Base-by-base conservation (phyloP, 1,140 invertebrate genomes). In the Macrobrachium rosenbergii region DNA sequence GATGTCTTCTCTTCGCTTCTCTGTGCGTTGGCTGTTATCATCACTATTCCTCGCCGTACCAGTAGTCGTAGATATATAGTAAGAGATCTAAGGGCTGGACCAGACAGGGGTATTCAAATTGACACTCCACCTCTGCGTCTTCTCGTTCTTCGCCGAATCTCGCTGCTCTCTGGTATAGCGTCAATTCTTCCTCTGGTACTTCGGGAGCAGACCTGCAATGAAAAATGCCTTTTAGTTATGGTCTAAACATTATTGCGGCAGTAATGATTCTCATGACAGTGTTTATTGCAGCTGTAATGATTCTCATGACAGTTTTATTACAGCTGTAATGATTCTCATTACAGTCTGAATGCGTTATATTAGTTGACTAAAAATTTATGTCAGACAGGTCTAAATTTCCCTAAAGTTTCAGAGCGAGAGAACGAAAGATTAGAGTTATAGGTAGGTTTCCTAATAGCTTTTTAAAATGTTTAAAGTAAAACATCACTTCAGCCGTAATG, bases 21-120 rank as follows among this genome's bases (percentile, higher is more conserved):
- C 52, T 52, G 52, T 52, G 52, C 0, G 7, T 52, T 10, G 12
- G 52, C 52, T 52, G 52, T 2, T 5, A 52, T 8, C 12, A 12
- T 52, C 52, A 52, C 58, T 75, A 73, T 10, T 87, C 69, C 19
- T 87, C 67, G 19, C 69, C 78, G 16, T 64, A 75, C 84, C 78
- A 87, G 69, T 87, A 87, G 52, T 87, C 84, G 60, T 87, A 87
- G 23, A 87, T 58, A 28, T 82, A 87, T 16, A 87, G 58, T 19
- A 87, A 69, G 23, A 87, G 43, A 3, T 87, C 84, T 10, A 87
- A 67, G n/a, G 84, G 84, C 67, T 87, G 84, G n/a, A 87, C 69
- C 43, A 87, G 78, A 64, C 84, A 87, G 16, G 78, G 84, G 52
- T 75, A 87, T 69, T 87, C 69, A 69, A 81, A 87, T n/a, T 82